Evolutionary conservation across 2,888 invertebrate genomes (phyloP), one percentile per base, ranked within the genome.

Genomic region (Drosophila meridiana): DNA sequence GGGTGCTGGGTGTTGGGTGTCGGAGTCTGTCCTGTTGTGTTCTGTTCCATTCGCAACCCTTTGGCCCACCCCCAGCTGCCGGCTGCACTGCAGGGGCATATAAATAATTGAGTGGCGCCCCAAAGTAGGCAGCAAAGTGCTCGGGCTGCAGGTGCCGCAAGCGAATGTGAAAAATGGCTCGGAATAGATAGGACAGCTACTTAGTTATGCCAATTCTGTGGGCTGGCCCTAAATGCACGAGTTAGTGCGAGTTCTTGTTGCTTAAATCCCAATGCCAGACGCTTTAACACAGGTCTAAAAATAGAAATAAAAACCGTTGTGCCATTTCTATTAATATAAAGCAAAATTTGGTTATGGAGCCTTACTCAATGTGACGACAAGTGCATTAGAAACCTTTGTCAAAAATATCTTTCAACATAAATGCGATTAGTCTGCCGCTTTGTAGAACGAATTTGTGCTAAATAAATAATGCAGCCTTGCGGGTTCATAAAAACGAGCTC

Each of bases 81-180:
- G 61, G 50, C 74, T 75, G 72, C 80, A 82, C 82, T 85, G 88
- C 80, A 84, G 78, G 83, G 83, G 81, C 74, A 63, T 73, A 86
- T 86, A 82, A 86, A 88, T 86, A 83, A 86, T 83, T 86, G 86
- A 86, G 86, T 82, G 86, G 78, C 78, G 84, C 87, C 84, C 80
- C 67, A 84, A 78, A 84, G 82, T 78, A 87, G 85, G 80, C 83
- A 73, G 67, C 72, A 73, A 84, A 80, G 64, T 80, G 78, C 73
- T 65, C 26, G 64, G 40, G 66, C 47, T 82, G 87, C 83, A 83
- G 83, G 83, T 83, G 84, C 79, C 66, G 69, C 72, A 50, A 64
- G 71, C 76, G 59, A 66, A 56, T 66, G 57, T 55, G 40, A 65
- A 65, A 59, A 60, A 40, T 61, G 43, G 65, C 73, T 7, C 32